Base-by-base conservation (phyloP, 2,888 invertebrate species). In the Idaea dimidiata region DNA sequence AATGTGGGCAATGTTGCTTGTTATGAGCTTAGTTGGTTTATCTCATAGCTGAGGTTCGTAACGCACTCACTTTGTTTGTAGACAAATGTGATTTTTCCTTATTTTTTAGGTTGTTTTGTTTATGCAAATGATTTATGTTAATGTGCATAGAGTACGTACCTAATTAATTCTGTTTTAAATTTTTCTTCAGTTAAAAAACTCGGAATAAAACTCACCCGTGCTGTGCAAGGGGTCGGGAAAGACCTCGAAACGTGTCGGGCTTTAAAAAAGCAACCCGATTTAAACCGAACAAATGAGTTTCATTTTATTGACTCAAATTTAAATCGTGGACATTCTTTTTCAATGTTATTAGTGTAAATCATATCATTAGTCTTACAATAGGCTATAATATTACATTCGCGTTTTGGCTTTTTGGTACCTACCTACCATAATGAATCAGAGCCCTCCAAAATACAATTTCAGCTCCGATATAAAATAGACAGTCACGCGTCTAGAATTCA, bases 1-100 rank as follows among this genome's bases (percentile, higher is more conserved):
- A 77, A 79, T 77, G 75, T 66, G 71, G 67, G 73, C 68, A 70
- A 76, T 72, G 72, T 72, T 71, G 72, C 77, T 72, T 75, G 78
- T 81, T 79, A 81, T 77, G 74, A 76, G 76, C 70, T 76, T 65
- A 74, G 70, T 67, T 67, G 64, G 61, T 69, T 65, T 62, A 66
- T 61, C 64, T 62, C 62, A 59, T 54, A 61, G 31, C 59, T 60
- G 58, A 60, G 61, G 17, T 63, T 58, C 61, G 63, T 57, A 62
- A 53, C 62, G 43, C 43, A 43, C 43, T 43, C 14, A 57, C 54
- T 64, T 63, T 58, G 61, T 64, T 43, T 54, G 10, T 61, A 33
- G 6, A 24, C 56, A 43, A 43, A 43, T 43, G 43, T 43, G 43
- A 7, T 43, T 43, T 43, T 43, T 43, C 43, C 43, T 43, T 63